Conservation (phyloP, 2,888 invertebrate species). For the Fragum fragum region DNA sequence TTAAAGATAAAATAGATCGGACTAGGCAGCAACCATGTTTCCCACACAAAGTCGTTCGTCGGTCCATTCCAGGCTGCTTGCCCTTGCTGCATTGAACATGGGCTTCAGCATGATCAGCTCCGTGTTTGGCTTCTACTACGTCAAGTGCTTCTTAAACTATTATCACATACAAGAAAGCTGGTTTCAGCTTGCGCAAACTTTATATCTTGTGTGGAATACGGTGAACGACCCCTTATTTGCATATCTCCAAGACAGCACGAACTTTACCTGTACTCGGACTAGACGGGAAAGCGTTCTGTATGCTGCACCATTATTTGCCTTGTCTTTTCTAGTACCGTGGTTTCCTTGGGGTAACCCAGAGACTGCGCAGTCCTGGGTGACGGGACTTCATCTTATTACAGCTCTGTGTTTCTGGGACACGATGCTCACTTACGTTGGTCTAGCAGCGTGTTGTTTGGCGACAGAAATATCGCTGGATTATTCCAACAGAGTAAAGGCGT, state of each 20-base stretch:
- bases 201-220: conserved; percentile 88
- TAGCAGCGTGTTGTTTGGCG: conserved; percentile 86
- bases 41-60: conserved; percentile 3
- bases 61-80: conserved; percentile 66
- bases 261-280: conserved; percentile 83
- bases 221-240: conserved; percentile 88
- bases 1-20: no score
- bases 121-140: conserved; percentile 87
- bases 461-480: conserved; percentile 85
- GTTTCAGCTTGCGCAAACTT: conserved; percentile 86
- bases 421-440: conserved; percentile 86
- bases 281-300: conserved; percentile 86
- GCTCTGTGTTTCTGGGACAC: conserved; percentile 87
- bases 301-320: conserved; percentile 85
- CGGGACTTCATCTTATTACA: conserved; percentile 86
- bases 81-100: conserved; percentile 77
- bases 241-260: conserved; percentile 83
- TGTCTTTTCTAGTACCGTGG: conserved; percentile 87
- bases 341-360: conserved; percentile 72
- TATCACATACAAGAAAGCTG: conserved; percentile 86
- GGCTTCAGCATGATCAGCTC: conserved; percentile 82
- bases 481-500: conserved; percentile 82
- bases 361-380: conserved; percentile 72
- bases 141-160: conserved; percentile 86
- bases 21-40: background rate